Conservation (phyloP, 1,140 invertebrate genomes). For the Aradophagus sp. region DNA sequence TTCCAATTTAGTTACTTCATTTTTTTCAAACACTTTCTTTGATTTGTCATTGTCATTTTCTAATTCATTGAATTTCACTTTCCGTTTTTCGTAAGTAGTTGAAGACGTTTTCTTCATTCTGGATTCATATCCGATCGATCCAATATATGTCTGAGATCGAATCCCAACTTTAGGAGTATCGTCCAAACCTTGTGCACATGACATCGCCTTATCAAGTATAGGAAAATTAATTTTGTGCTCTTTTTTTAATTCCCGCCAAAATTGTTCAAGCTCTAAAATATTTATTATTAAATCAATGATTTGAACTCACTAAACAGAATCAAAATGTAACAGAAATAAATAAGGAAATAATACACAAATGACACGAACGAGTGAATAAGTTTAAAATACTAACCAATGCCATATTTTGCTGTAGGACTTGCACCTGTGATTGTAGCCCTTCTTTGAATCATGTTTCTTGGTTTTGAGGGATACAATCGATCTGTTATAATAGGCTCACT, state of each 20-base stretch:
- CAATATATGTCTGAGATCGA: conserved; percentile 80
- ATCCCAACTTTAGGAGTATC: conserved; percentile 62
- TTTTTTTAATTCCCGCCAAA: conserved; percentile 81
- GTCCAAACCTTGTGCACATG: conserved; percentile 82
- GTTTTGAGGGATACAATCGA: conserved; percentile 84
- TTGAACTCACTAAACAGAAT: too few species aligned
- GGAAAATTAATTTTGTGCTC: conserved; percentile 74
- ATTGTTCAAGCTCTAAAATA: conserved; percentile 79
- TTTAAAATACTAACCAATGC: conserved; percentile 65
- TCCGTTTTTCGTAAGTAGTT: conserved; percentile 56
- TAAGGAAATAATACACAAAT: too few species aligned
- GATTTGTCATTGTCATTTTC: conserved; percentile 17
- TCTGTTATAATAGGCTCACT: conserved; percentile 67
- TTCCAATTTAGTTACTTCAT: too few species aligned
- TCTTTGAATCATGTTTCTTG: conserved; percentile 83
- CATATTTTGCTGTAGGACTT: conserved; percentile 81
- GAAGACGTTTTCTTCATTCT: conserved; percentile 59
- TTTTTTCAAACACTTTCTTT: conserved; percentile 54
- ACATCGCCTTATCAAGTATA: conserved; percentile 80
- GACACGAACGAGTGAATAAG: too few species aligned
- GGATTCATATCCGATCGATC: conserved; percentile 74
- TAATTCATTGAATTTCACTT: conserved; percentile 66
- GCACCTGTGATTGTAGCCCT: conserved; percentile 92
- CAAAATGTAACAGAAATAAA: too few species aligned
- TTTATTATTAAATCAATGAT: conserved; percentile 2